These are phyloP conservation scores for Halictus rubicundus DNA, from an alignment of 1,140 invertebrate genomes.

Conservation along the genomic window DNA sequence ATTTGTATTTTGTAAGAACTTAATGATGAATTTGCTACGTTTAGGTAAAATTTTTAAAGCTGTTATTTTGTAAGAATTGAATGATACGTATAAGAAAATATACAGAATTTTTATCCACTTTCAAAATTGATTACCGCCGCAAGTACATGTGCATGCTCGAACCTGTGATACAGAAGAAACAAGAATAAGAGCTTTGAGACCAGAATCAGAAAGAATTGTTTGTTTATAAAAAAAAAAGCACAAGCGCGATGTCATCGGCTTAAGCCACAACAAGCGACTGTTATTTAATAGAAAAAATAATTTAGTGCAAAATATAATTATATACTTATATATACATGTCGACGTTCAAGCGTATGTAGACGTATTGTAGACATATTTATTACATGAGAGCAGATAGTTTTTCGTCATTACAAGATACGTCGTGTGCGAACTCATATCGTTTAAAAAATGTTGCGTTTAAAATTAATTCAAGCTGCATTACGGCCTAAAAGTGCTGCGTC, in stretches of 20 bases:
- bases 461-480: neutral
- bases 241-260: neutral
- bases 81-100: conserved; percentile 2
- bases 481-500: neutral
- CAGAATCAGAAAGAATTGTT: neutral
- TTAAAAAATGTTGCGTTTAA: neutral
- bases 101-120: neutral
- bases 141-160: neutral
- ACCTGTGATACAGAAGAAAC: neutral
- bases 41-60: neutral
- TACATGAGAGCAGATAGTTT: neutral
- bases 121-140: neutral
- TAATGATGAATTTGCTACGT: neutral
- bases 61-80: neutral
- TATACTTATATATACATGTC: neutral
- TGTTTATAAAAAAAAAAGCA: neutral
- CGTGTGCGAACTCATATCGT: no score
- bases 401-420: neutral
- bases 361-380: neutral
- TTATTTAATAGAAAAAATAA: neutral
- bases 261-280: neutral
- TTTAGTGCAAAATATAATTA: neutral
- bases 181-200: conserved; percentile 9
- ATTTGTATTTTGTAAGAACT: neutral
- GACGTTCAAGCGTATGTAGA: no score